A percentile compares a stretch with the other conserved stretches of the same genome.
phyloP scores from a whole-genome alignment of 2,113 vertebrate species.

The Poeciliopsis turrubarensis region DNA sequence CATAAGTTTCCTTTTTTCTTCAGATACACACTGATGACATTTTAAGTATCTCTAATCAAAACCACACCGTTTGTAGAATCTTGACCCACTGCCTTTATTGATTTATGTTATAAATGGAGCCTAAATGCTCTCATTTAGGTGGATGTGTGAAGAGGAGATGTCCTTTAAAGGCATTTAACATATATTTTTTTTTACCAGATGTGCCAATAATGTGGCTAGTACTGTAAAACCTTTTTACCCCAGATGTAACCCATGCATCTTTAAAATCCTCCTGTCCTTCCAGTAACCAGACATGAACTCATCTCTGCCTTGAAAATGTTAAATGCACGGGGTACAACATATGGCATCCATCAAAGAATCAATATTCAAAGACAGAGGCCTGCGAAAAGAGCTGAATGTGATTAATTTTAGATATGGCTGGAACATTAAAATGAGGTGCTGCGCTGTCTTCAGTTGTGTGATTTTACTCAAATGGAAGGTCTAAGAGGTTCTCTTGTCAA shows the following conservation, averaged over 20 bases:
- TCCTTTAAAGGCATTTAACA: neutral
- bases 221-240: neutral
- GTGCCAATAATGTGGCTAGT: neutral
- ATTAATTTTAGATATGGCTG: slow-evolving; percentile 55
- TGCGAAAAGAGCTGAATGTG: slow-evolving; percentile 24
- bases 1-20: neutral
- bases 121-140: neutral
- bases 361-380: slow-evolving; percentile 58
- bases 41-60: neutral
- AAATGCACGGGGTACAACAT: slow-evolving; percentile 60
- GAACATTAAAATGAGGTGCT: slow-evolving; percentile 41
- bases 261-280: slow-evolving; percentile 20
- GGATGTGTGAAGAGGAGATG: neutral
- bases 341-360: slow-evolving; percentile 43
- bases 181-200: neutral
- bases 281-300: slow-evolving; percentile 21
- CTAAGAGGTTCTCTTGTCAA: slow-evolving; percentile 16
- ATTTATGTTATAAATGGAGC: neutral
- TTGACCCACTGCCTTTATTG: neutral
- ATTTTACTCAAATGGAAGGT: slow-evolving; percentile 5
- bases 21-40: neutral
- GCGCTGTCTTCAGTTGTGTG: slow-evolving; percentile 19
- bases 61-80: neutral
- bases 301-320: slow-evolving; percentile 35
- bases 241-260: slow-evolving; percentile 42